These are phyloP conservation scores for Pomatorhinus ruficollis DNA, from an alignment of 2,113 vertebrate species.

Conservation along the genomic window DNA sequence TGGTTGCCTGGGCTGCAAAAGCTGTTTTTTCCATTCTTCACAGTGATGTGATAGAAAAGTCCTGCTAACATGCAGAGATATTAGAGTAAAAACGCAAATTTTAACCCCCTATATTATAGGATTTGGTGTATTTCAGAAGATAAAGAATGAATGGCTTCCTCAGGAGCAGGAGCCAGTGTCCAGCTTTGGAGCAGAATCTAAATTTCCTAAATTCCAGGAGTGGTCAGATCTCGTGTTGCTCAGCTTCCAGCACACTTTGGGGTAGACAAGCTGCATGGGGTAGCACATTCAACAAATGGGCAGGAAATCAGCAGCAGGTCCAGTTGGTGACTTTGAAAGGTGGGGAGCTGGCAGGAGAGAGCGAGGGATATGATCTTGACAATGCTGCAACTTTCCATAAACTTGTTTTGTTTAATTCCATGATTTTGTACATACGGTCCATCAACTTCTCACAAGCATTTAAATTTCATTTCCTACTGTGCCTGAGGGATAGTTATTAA, in stretches of 20 bases:
- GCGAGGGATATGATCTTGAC: constrained; percentile 4
- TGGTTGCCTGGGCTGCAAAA: not conserved
- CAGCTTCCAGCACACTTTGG: accelerated
- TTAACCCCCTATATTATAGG: not conserved
- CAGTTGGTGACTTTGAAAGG: not conserved
- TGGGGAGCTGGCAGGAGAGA: not conserved
- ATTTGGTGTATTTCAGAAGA: not conserved
- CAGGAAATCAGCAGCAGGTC: not conserved
- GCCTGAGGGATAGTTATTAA: constrained; percentile 33
- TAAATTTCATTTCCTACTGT: constrained; percentile 69
- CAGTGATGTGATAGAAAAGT: not conserved
- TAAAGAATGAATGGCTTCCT: not conserved
- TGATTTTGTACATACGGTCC: constrained; percentile 16
- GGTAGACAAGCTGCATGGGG: not conserved
- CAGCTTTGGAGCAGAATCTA: not conserved
- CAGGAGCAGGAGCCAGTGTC: not conserved
- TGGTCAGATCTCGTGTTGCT: accelerated
- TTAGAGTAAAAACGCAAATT: not conserved
- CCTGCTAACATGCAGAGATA: not conserved
- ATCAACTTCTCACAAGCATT: constrained; percentile 40
- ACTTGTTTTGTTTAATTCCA: constrained; percentile 63
- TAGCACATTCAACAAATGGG: not conserved
- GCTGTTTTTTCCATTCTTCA: not conserved
- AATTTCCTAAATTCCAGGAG: not conserved
- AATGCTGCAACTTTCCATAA: not conserved